phyloP scores from a whole-genome alignment of 1,140 invertebrate species.

The Tetramorium parvispinum region DNA sequence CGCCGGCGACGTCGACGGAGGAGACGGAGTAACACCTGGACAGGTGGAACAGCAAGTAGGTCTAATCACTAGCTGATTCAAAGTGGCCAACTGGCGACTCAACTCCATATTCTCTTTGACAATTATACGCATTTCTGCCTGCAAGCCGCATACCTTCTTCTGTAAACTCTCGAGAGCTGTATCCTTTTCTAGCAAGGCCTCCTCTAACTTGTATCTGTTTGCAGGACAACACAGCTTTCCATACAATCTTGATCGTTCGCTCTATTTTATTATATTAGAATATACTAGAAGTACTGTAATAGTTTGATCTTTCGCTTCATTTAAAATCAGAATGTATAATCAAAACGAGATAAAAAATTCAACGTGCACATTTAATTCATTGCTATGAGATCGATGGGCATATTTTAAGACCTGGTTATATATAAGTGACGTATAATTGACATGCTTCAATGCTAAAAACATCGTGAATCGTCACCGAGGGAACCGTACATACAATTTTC shows the following conservation, averaged over 20 bases:
- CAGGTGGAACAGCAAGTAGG: slow-evolving; percentile 64
- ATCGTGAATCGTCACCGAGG: slow-evolving; percentile 57
- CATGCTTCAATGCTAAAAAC: slow-evolving; percentile 44
- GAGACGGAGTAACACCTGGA: slow-evolving; percentile 45
- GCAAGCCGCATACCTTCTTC: slow-evolving; percentile 83
- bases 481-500: slow-evolving; percentile 55
- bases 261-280: background rate
- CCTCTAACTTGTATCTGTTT: slow-evolving; percentile 86
- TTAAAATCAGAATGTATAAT: background rate
- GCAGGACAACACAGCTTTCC: background rate
- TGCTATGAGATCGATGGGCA: background rate
- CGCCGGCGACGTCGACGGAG: slow-evolving; percentile 34
- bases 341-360: background rate
- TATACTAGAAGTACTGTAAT: background rate
- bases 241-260: background rate
- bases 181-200: slow-evolving; percentile 84
- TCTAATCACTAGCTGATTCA: slow-evolving; percentile 71
- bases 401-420: background rate
- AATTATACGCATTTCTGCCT: slow-evolving; percentile 83
- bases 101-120: slow-evolving; percentile 80
- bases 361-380: slow-evolving; percentile 27
- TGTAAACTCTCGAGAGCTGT: slow-evolving; percentile 84
- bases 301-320: background rate
- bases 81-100: slow-evolving; percentile 68
- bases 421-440: slow-evolving; percentile 30